Conservation (phyloP, 2,797 vertebrate genomes). For the Emys orbicularis region DNA sequence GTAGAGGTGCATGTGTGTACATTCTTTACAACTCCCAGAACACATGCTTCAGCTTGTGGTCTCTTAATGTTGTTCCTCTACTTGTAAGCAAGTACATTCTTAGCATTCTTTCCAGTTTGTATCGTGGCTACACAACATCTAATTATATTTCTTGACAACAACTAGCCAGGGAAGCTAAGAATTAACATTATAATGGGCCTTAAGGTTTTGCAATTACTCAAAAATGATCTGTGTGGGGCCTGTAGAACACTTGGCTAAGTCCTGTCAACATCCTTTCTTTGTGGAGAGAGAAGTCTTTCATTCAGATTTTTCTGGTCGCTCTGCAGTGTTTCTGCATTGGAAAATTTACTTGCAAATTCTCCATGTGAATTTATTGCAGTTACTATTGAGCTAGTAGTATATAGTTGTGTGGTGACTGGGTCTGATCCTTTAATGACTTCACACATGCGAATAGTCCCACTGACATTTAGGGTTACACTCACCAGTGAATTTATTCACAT, state of each 20-base stretch:
- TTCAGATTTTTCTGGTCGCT: neutral
- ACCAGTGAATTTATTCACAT: neutral
- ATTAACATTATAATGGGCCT: constrained; percentile 88
- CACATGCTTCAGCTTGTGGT: neutral
- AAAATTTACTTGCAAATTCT: neutral
- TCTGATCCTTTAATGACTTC: neutral
- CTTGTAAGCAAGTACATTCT: constrained; percentile 78
- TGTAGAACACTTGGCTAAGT: neutral
- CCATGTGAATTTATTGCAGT: neutral
- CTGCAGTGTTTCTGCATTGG: neutral
- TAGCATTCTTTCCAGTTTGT: constrained; percentile 89
- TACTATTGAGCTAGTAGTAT: neutral
- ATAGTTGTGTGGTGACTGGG: neutral
- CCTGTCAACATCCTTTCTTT: neutral
- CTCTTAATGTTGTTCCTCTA: neutral
- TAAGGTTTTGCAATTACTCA: constrained; percentile 74
- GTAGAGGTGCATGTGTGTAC: neutral
- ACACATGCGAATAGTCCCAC: neutral
- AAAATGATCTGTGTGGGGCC: constrained; percentile 27
- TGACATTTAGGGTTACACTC: neutral
- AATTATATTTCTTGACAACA: constrained; percentile 89
- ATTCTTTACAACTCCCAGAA: neutral
- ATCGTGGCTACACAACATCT: constrained; percentile 85
- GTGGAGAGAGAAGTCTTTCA: neutral
- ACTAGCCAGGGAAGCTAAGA: constrained; percentile 81